phyloP scores from a whole-genome alignment of 23 tunicate genomes.

The Diplosoma virens region DNA sequence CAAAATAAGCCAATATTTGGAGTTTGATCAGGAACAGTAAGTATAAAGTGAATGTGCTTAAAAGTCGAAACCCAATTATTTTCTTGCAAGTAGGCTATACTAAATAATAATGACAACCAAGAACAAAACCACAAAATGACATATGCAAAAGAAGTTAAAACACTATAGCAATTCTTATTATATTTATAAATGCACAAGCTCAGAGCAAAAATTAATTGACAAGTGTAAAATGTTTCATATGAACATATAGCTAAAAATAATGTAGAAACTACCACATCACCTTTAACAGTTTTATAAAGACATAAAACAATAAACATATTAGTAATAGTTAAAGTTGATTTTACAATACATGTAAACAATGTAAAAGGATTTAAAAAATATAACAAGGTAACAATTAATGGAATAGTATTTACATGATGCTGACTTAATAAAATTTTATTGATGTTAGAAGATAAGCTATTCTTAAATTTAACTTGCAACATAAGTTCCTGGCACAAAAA shows the following conservation, averaged over 20 bases:
- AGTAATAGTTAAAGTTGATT: constrained; percentile 61
- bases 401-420: constrained; percentile 15
- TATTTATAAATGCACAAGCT: constrained; percentile 24
- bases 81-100: constrained; percentile 20
- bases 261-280: constrained; percentile 33
- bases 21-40: constrained; percentile 81
- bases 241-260: constrained; percentile 72
- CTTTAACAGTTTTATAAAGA: constrained; percentile 14
- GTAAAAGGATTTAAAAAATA: constrained; percentile 75
- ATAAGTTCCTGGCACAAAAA: constrained; percentile 19
- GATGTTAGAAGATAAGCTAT: constrained; percentile 17
- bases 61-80: neutral
- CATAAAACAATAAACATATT: constrained; percentile 64
- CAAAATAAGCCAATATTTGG: constrained; percentile 91
- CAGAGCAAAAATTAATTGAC: constrained; percentile 47
- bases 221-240: constrained; percentile 76
- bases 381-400: constrained; percentile 30
- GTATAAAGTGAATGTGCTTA: constrained; percentile 10
- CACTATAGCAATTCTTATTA: neutral
- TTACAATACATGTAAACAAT: constrained; percentile 59
- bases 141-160: neutral
- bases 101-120: neutral
- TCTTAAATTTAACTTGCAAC: constrained; percentile 24
- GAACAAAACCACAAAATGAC: neutral
- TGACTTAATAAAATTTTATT: constrained; percentile 20